Evolutionary conservation across 2,797 vertebrate species (phyloP).

Genomic region (Artibeus jamaicensis): DNA sequence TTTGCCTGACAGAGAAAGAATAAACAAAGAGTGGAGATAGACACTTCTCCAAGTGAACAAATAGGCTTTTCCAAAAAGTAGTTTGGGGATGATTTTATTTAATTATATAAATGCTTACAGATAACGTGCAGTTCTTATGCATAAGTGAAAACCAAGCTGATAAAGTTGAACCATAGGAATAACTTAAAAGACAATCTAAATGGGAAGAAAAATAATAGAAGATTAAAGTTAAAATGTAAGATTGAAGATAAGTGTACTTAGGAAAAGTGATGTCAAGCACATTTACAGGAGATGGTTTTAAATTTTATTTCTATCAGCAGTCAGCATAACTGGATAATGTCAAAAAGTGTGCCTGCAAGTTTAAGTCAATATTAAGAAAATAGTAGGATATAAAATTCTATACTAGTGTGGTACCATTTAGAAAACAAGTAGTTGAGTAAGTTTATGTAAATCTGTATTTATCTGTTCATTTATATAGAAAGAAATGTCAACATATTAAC

Average conservation of each 20-base stretch:
- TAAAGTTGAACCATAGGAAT: not conserved
- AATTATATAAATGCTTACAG: constrained; percentile 22
- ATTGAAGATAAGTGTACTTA: constrained; percentile 34
- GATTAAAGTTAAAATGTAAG: constrained; percentile 54
- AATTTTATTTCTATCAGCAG: not conserved
- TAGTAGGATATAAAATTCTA: not conserved
- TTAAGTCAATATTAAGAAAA: constrained; percentile 41
- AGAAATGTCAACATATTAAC: not conserved
- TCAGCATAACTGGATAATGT: not conserved
- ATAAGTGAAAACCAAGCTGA: constrained; percentile 18
- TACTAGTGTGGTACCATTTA: not conserved
- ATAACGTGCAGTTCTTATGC: not conserved
- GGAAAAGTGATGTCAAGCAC: constrained; percentile 40
- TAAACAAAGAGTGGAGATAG: not conserved
- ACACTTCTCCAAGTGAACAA: not conserved
- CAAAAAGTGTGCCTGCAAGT: not conserved
- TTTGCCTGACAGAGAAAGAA: constrained; percentile 14
- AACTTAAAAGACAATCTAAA: constrained; percentile 36
- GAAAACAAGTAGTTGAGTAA: not conserved
- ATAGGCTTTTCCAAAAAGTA: not conserved
- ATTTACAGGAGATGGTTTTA: constrained; percentile 33
- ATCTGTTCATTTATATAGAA: not conserved
- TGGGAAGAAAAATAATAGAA: constrained; percentile 40
- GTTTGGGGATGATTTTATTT: constrained; percentile 43
- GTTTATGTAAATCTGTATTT: not conserved